phyloP scores from a whole-genome alignment of 2,888 invertebrate species.

The Plagiodera versicolora region DNA sequence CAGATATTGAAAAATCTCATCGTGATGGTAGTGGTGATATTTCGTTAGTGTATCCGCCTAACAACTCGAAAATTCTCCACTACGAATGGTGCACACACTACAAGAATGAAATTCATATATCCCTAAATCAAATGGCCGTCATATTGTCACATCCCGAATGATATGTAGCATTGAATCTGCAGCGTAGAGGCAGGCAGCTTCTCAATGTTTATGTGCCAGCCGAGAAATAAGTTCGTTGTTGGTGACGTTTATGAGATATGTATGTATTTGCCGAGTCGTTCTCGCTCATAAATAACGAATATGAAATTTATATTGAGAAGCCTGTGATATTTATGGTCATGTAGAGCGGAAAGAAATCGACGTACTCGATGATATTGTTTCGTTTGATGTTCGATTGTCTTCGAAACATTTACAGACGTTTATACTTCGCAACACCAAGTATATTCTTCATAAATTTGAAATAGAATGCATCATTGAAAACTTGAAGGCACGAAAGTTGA shows the following conservation, averaged over 20 bases:
- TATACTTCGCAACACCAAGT: too few species aligned
- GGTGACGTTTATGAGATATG: constrained; percentile 54
- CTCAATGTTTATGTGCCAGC: constrained; percentile 50
- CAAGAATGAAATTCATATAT: constrained; percentile 45
- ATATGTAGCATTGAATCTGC: constrained; percentile 54
- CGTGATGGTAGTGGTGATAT: too few species aligned
- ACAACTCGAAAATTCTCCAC: not conserved
- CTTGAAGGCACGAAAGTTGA: too few species aligned
- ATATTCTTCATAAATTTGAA: too few species aligned
- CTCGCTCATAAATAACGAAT: constrained; percentile 40
- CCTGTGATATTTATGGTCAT: not conserved
- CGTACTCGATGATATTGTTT: not conserved
- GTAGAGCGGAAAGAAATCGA: not conserved
- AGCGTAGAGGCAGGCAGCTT: constrained; percentile 51
- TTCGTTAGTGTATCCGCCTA: too few species aligned
- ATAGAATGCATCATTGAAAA: too few species aligned
- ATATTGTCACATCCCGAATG: constrained; percentile 48
- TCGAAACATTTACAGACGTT: not conserved
- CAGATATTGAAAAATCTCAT: too few species aligned
- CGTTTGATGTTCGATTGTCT: not conserved
- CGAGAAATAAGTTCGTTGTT: constrained; percentile 49
- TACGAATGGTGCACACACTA: not conserved
- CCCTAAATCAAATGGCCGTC: constrained; percentile 51
- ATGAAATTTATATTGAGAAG: constrained; percentile 28
- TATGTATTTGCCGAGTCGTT: constrained; percentile 44